phyloP scores from a whole-genome alignment of 2,113 vertebrate genomes.

The Grus americana region DNA sequence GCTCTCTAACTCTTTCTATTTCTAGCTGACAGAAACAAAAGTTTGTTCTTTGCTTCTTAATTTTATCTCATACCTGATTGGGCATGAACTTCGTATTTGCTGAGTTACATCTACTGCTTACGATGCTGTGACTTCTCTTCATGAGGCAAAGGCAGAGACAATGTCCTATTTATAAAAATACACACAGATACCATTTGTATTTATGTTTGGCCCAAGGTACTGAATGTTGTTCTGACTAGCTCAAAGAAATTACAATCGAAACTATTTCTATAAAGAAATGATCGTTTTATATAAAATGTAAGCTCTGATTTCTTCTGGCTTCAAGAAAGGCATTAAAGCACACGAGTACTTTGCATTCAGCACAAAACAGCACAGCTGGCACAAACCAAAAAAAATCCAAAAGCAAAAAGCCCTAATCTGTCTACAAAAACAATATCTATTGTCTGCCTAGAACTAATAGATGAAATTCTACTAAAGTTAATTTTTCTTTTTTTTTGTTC shows the following conservation, averaged over 20 bases:
- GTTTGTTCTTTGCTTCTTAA: not conserved
- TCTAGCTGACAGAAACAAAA: not conserved
- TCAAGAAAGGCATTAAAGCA: not conserved
- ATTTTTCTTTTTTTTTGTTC: not conserved
- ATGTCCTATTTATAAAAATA: not conserved
- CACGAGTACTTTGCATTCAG: not conserved
- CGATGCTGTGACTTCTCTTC: not conserved
- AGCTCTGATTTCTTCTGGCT: not conserved
- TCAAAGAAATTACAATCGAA: not conserved
- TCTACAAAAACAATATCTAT: not conserved
- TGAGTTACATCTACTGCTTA: not conserved
- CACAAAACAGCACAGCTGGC: not conserved
- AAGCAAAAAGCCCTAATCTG: not conserved
- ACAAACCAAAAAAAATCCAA: not conserved
- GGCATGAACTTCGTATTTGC: not conserved
- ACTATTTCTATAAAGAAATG: not conserved
- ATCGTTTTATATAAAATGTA: not conserved
- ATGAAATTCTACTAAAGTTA: not conserved
- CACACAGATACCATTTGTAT: not conserved
- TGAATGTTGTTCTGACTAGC: not conserved
- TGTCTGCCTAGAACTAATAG: not conserved
- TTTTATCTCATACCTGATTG: not conserved
- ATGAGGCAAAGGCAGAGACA: not conserved
- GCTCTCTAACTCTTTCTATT: not conserved
- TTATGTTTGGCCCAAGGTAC: not conserved